These are phyloP conservation scores for Alviniconcha marisindica DNA, from an alignment of 1,140 invertebrate species.

Conservation along the genomic window DNA sequence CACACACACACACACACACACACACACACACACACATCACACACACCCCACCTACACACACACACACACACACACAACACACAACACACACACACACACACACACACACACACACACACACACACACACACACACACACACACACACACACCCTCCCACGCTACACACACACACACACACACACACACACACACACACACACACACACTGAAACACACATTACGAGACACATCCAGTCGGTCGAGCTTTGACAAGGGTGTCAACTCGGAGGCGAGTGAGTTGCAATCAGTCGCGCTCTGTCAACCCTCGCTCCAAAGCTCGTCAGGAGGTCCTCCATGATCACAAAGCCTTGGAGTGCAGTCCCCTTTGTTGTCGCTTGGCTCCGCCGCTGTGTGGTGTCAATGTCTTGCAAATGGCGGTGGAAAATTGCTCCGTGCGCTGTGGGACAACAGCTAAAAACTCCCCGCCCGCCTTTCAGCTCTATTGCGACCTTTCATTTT, in stretches of 20 bases:
- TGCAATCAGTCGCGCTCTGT: background rate
- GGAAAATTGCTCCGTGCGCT: background rate
- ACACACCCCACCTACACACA: background rate
- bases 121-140: background rate
- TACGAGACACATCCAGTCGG: background rate
- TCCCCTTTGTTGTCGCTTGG: background rate
- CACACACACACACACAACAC: background rate
- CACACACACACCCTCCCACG: background rate
- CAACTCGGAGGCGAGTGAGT: too few relatives aligned
- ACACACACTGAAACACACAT: background rate
- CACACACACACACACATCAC: background rate
- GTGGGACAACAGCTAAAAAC: background rate
- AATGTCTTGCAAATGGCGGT: slow-evolving; percentile 20
- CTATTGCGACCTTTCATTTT: background rate
- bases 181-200: background rate
- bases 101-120: slow-evolving; percentile 1
- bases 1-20: slow-evolving; percentile 17
- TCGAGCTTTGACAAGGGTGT: background rate
- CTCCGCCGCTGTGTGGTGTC: background rate
- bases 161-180: background rate
- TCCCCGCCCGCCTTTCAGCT: background rate
- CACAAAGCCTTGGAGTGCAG: background rate
- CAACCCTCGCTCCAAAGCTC: background rate
- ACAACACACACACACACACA: background rate
- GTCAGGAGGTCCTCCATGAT: background rate